phyloP scores from a whole-genome alignment of 1,140 invertebrate genomes.

The Anoplolepis gracilipes region DNA sequence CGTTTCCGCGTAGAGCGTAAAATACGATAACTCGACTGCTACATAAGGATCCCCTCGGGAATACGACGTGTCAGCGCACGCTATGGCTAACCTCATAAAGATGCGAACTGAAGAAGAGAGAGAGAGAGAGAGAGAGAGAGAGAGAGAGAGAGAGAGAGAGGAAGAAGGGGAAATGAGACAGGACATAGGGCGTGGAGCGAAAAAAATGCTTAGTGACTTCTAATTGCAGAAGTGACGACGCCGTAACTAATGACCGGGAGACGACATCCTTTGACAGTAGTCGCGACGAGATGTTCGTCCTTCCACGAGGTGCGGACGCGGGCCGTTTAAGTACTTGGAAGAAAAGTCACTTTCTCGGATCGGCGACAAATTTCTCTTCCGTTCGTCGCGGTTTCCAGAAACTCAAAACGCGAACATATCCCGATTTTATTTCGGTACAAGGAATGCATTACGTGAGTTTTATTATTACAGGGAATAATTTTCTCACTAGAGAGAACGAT shows the following conservation, averaged over 20 bases:
- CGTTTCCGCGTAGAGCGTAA: conserved; percentile 41
- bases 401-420: neutral
- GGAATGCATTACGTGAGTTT: neutral
- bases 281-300: conserved; percentile 72
- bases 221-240: conserved; percentile 85
- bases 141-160: neutral
- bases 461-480: conserved; percentile 14
- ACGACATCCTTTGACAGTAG: conserved; percentile 79
- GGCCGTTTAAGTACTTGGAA: conserved; percentile 51
- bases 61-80: conserved; percentile 47
- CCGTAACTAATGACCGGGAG: conserved; percentile 83
- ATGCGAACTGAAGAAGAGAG: conserved; percentile 7
- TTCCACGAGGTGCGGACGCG: conserved; percentile 66
- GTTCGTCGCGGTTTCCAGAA: conserved; percentile 3
- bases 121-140: neutral
- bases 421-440: neutral
- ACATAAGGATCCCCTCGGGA: conserved; percentile 49
- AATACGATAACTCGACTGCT: conserved; percentile 47
- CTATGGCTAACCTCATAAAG: conserved; percentile 38
- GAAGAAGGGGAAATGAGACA: too few species aligned
- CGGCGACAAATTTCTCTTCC: conserved; percentile 29
- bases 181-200: conserved; percentile 55
- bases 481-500: neutral
- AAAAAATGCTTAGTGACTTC: conserved; percentile 78
- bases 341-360: conserved; percentile 39